Evolutionary conservation across 2,797 vertebrate genomes (phyloP), one percentile per base, ranked within the genome.

Genomic region (Danio albolineatus): DNA sequence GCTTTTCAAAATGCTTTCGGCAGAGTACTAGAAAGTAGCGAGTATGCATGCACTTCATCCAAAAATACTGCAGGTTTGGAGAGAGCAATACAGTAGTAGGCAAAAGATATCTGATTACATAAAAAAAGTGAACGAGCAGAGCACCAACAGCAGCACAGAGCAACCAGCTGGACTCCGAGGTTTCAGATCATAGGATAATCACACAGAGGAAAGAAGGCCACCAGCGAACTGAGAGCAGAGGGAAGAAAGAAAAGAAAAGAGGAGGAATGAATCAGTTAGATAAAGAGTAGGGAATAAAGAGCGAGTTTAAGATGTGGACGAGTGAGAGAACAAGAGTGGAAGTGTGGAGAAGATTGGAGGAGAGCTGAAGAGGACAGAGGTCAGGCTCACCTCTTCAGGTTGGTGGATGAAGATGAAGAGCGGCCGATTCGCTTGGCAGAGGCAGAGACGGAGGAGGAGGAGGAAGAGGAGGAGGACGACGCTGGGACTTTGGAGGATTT

Each of bases 401-500:
- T 94, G 44, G 94, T 85, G 0, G 94, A 86, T 7, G 96, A 92
- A 0, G 88, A 75, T 0, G 94, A 76, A 57, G 89, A 87, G 79
- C 93, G 93, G 66, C 85, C 91, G 48, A 96, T 96, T 88, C 95
- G 95, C 87, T 96, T 96, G 84, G 95, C 93, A 0, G 92, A 90
- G 0, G 92, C 91, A 1, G 95, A 96, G 80, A 94, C 84, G 4
- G 93, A 93, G 54, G 92, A 86, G 54, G 92, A 86, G 5, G 93
- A 93, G 53, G 92, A 86, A 61, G 92, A 84, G 28, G 28, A 28
- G 4, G 93, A 93, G 51, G 92, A 86, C 60, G 92, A 84, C 70
- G 92, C 73, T 44, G 90, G 85, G 84, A 93, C 90, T 85, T 94
- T 98, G 70, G 94, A 93, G 77, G 95, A 84, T 92, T 97, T 97